Evolutionary conservation across 2,888 invertebrate genomes (phyloP), one percentile per base, ranked within the genome.

Genomic region (Drosophila siamana): DNA sequence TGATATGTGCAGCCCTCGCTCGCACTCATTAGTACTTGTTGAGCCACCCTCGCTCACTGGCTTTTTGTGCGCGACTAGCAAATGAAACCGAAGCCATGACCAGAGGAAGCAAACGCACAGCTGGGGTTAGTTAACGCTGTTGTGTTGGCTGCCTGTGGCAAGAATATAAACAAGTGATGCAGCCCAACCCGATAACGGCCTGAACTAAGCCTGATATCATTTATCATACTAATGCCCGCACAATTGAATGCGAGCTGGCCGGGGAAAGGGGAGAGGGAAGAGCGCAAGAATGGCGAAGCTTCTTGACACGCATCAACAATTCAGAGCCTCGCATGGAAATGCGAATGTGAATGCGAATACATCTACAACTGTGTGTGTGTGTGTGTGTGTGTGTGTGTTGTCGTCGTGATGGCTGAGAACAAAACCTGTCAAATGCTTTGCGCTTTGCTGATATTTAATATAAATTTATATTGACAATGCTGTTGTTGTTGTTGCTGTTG

Each of bases 221-320:
- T 78, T 78, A 78, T 78, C 78, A 80, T 67, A 67, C 73, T 77
- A 77, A 78, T 77, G 78, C 74, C 57, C 57, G 69, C 62, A 76
- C 63, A 77, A 77, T 78, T 80, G 76, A 66, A 62, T 38, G 40
- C 56, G 51, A 52, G n/a, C n/a, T n/a, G n/a, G n/a, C n/a, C n/a
- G n/a, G 16, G 26, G 15, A 51, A 36, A 24, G 22, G 24, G n/a
- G 59, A 54, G 33, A 40, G 33, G 54, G 28, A 24, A 24, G 19
- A 24, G 33, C 38, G n/a, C n/a, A n/a, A n/a, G n/a, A n/a, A n/a
- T 15, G 62, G 44, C 38, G 15, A 50, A 11, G 61, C 28, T 43
- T 43, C 61, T 59, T 62, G 76, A 79, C 63, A 79, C 76, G 75
- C 75, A 74, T 78, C 74, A 69, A 62, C 64, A 65, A 43, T 44